A percentile compares a stretch with the other conserved stretches of the same genome.
These are phyloP conservation scores for Antechinus stuartii DNA, from an alignment of 2,113 vertebrate species.

Conservation along the genomic window DNA sequence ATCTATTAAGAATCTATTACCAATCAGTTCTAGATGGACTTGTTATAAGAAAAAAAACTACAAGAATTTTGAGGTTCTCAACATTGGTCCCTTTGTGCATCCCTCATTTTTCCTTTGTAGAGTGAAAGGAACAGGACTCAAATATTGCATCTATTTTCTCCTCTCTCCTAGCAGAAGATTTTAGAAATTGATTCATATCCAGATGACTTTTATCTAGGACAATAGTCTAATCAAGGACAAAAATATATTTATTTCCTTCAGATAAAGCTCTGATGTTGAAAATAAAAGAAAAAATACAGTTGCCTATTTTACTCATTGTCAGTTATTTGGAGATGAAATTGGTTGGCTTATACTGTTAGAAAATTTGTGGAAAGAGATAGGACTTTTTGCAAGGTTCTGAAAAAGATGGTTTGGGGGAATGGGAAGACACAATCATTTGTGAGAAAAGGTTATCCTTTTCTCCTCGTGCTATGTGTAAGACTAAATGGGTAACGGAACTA, in stretches of 20 bases:
- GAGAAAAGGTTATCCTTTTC: not conserved
- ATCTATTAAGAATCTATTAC: too few relatives aligned
- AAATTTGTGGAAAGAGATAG: not conserved
- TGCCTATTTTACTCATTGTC: not conserved
- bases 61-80: too few relatives aligned
- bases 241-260: not conserved
- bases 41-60: not conserved
- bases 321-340: not conserved
- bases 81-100: not conserved
- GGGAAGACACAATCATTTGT: not conserved
- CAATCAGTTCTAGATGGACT: too few relatives aligned
- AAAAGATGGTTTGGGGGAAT: not conserved
- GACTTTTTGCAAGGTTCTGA: not conserved
- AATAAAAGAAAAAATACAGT: not conserved
- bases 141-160: not conserved
- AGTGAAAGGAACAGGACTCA: not conserved
- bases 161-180: not conserved
- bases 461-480: not conserved
- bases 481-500: not conserved
- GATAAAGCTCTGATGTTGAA: not conserved
- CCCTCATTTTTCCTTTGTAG: not conserved
- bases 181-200: not conserved
- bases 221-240: too few relatives aligned
- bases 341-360: not conserved
- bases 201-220: too few relatives aligned